Base-by-base conservation (phyloP, 2,888 invertebrate genomes). In the Venusia cambrica region DNA sequence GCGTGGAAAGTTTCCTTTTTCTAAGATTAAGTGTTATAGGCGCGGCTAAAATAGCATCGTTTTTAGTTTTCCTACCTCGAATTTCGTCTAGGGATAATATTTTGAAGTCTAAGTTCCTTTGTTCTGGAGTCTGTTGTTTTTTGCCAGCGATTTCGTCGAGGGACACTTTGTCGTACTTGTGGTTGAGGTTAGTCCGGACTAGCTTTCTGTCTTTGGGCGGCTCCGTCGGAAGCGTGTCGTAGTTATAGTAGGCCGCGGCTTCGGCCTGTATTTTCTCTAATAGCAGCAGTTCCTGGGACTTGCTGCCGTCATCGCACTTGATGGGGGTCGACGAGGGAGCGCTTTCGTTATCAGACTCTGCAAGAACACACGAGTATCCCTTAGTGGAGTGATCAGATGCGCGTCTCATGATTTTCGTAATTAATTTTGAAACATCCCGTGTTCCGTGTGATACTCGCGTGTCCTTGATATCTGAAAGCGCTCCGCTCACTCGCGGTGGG, bases 281-380 rank as follows among this genome's bases (percentile, higher is more conserved):
- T 22, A 90, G 88, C 45, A 92, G 88, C 52, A 93, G 89, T 67
- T 93, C 93, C 63, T 92, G 88, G 0, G 92, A 91, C 81, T 92
- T 92, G 43, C 49, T 48, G 21, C 66, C 68, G 26, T 73, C 75
- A 21, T 78, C 81, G 11, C 69, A 47, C 61, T 88, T 87, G 44
- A 80, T 81, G 41, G 92, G 92, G 48, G 90, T 90, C 36, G 84
- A 81, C 15, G 91, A 89, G 11, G 91, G 90, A 53, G 88, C 89
- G 72, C 92, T 92, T 88, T 93, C 93, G 74, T 89, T 91, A 88
- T 93, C 93, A 62, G 93, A 93, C 81, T 93, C 93, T 93, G 92
- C 89, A 92, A 92, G 90, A 92, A 92, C 89, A 91, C 90, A 90
- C 77, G 65, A 43, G 63, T 68, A 62, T 60, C 62, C 73, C 68